Conservation (phyloP, 2,113 vertebrate species). For the Zosterops japonicus region DNA sequence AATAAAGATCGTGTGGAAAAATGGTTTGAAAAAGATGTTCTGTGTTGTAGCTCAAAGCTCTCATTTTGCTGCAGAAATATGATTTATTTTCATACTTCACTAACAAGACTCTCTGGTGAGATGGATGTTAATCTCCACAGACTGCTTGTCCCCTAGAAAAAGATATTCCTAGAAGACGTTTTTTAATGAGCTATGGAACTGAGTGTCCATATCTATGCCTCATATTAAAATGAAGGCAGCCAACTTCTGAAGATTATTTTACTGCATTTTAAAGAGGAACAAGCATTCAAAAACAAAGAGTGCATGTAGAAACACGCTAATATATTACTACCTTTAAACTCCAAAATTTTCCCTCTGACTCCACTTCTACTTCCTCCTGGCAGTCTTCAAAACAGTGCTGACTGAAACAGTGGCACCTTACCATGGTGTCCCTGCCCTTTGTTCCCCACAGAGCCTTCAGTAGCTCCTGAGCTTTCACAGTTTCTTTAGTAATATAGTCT, state of each 20-base stretch:
- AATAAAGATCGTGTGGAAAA: constrained; percentile 16
- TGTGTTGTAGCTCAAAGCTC: constrained; percentile 38
- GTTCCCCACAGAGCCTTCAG: neutral
- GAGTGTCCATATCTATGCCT: neutral
- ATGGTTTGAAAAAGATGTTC: constrained; percentile 28
- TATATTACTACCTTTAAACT: neutral
- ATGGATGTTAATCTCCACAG: constrained; percentile 55
- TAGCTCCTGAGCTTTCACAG: neutral
- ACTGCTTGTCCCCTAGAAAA: neutral
- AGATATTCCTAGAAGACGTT: constrained; percentile 32
- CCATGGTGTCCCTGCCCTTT: neutral
- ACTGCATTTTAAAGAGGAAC: neutral
- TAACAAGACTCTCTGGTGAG: constrained; percentile 48
- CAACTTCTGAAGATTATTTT: neutral
- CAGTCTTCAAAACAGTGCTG: neutral
- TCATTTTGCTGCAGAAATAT: constrained; percentile 1
- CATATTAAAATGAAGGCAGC: constrained; percentile 29
- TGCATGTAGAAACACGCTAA: neutral
- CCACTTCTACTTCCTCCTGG: neutral
- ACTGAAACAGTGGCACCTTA: neutral
- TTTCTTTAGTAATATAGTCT: neutral
- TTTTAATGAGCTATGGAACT: constrained; percentile 47
- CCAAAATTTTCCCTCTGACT: neutral
- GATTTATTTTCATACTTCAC: constrained; percentile 56
- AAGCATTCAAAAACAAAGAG: neutral